Evolutionary conservation across 2,797 vertebrate genomes (phyloP).

Genomic region (Octomys mimax): DNA sequence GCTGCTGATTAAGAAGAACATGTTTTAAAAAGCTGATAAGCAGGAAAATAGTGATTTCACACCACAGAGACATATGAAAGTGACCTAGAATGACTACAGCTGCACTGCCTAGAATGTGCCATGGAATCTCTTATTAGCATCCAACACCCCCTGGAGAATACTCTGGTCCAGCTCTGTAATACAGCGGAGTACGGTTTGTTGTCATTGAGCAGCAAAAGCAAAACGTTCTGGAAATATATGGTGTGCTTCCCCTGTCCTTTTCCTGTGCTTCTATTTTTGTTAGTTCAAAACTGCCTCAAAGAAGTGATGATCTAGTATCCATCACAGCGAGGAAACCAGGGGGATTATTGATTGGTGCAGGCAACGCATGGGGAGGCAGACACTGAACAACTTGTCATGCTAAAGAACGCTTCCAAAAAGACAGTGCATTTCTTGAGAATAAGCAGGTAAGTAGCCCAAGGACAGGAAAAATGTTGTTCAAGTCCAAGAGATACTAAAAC

Average conservation of each 20-base stretch:
- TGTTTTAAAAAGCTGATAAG: not conserved
- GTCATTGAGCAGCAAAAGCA: not conserved
- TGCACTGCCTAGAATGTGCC: not conserved
- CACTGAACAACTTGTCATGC: not conserved
- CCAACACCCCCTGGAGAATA: not conserved
- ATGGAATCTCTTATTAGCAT: not conserved
- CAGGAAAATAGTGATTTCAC: not conserved
- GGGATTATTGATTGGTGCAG: not conserved
- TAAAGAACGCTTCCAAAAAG: not conserved
- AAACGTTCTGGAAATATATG: not conserved
- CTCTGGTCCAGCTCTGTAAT: not conserved
- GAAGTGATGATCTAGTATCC: not conserved
- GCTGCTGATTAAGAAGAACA: not conserved
- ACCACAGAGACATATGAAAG: accelerated
- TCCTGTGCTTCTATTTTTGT: not conserved
- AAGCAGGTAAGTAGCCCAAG: not conserved
- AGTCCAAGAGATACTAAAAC: not conserved
- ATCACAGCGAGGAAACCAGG: not conserved
- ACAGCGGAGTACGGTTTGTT: not conserved
- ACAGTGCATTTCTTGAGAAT: not conserved
- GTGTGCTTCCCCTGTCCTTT: not conserved
- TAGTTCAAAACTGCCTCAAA: not conserved
- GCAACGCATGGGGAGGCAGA: not conserved
- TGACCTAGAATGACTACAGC: not conserved
- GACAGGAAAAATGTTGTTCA: not conserved